Evolutionary conservation across 1,140 invertebrate genomes (phyloP).

Genomic region (Drosophila quadrilineata): DNA sequence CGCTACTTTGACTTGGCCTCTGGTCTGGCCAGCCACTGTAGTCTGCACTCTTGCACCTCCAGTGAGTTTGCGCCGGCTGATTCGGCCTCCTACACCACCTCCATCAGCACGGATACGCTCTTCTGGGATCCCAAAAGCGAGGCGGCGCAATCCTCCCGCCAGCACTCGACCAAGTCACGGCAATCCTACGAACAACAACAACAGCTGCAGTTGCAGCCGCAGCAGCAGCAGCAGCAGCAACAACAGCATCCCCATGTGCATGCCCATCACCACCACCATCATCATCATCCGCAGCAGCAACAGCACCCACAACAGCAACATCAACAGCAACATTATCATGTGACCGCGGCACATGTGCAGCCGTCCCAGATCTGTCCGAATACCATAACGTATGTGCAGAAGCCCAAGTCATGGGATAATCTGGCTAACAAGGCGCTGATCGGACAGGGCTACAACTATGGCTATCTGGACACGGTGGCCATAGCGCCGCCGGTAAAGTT

Average conservation of each 20-base stretch:
- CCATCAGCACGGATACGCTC: constrained; percentile 90
- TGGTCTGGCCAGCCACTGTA: constrained; percentile 88
- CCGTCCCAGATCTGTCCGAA: constrained; percentile 81
- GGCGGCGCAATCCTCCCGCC: constrained; percentile 58
- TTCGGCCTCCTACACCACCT: constrained; percentile 90
- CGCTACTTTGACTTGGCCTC: constrained; percentile 84
- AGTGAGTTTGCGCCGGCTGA: constrained; percentile 86
- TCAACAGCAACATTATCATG: constrained; percentile 74
- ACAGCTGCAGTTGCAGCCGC: constrained; percentile 22
- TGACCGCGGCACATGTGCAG: constrained; percentile 82
- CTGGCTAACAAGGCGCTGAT: constrained; percentile 90
- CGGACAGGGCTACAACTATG: constrained; percentile 92
- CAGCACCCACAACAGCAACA: constrained; percentile 76
- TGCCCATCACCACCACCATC: constrained; percentile 74
- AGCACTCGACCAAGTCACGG: constrained; percentile 77
- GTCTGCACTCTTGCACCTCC: constrained; percentile 90
- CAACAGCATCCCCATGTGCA: constrained; percentile 33
- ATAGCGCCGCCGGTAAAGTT: constrained; percentile 82
- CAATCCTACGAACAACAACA: constrained; percentile 75
- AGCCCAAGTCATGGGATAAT: constrained; percentile 94
- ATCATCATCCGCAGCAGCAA: constrained; percentile 59
- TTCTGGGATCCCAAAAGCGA: constrained; percentile 88
- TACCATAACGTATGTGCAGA: constrained; percentile 83
- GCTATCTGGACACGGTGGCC: constrained; percentile 87
- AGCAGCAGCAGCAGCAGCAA: constrained; percentile 26